Evolutionary conservation across 2,888 invertebrate species (phyloP).

Genomic region (Lithophane socia): DNA sequence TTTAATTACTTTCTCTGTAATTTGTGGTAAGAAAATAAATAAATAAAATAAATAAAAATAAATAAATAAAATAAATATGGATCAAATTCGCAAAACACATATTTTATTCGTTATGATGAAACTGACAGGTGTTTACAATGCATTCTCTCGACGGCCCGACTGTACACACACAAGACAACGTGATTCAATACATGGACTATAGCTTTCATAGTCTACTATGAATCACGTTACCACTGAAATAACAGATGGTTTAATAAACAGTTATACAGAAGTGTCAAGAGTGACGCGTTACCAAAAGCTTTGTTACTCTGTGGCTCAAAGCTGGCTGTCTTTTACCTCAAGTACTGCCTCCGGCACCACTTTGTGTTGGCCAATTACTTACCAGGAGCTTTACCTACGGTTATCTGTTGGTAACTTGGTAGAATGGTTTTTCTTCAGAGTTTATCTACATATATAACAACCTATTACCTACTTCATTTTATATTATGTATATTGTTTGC

Average conservation of each 20-base stretch:
- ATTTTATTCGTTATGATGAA: no score
- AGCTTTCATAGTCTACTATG: neutral
- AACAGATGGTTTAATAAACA: constrained; percentile 28
- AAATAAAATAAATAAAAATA: no score
- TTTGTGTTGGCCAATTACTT: constrained; percentile 50
- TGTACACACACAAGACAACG: neutral
- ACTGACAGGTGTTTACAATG: no score
- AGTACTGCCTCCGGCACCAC: constrained; percentile 45
- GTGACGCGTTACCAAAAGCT: constrained; percentile 18
- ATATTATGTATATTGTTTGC: neutral
- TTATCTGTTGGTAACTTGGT: neutral
- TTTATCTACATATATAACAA: neutral
- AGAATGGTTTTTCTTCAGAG: neutral
- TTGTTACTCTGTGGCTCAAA: constrained; percentile 26
- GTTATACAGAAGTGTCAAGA: constrained; percentile 41
- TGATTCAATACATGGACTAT: neutral
- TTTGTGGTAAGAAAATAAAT: no score
- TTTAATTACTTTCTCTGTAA: no score
- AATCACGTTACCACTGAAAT: neutral
- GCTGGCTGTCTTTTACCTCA: constrained; percentile 13
- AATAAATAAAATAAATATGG: no score
- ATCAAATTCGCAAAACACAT: no score
- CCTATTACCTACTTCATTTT: neutral
- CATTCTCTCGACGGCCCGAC: no score
- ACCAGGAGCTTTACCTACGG: neutral